A percentile compares a stretch with the other conserved stretches of the same genome.
Evolutionary conservation across 2,113 vertebrate genomes (phyloP).

Genomic region (Pelusios castaneus): DNA sequence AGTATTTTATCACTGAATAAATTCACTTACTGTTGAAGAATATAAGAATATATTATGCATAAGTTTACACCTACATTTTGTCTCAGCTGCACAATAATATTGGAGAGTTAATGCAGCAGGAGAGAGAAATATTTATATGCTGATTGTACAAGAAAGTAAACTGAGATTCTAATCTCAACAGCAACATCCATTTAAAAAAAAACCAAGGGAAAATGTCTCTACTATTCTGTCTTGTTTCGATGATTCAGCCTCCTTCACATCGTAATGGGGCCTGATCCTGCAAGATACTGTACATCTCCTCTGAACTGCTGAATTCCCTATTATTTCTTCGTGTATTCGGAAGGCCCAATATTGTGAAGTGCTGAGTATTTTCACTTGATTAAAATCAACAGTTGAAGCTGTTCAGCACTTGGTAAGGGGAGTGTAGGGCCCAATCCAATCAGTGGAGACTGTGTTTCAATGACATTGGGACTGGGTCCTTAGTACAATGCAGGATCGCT

Average conservation of each 20-base stretch:
- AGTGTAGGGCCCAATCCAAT: background rate
- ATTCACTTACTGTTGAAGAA: background rate
- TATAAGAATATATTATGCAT: background rate
- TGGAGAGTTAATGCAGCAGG: background rate
- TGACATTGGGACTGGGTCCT: background rate
- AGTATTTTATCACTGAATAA: slow-evolving; percentile 23
- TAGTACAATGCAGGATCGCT: background rate
- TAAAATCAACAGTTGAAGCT: background rate
- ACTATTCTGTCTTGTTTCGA: background rate
- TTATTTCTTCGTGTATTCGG: background rate
- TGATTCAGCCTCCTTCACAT: background rate
- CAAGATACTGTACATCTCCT: background rate
- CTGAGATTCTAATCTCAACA: background rate
- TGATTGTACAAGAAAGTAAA: background rate
- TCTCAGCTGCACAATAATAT: background rate
- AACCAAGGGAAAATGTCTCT: background rate
- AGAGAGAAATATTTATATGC: background rate
- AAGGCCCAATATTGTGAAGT: background rate
- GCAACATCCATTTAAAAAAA: background rate
- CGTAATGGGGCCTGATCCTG: background rate
- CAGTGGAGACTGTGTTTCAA: background rate
- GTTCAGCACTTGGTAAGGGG: background rate
- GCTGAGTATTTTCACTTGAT: background rate
- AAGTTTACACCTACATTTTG: slow-evolving; percentile 2
- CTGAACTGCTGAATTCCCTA: background rate